Evolutionary conservation across 2,888 invertebrate species (phyloP), one percentile per base, ranked within the genome.

Genomic region (Chymomyza amoena): DNA sequence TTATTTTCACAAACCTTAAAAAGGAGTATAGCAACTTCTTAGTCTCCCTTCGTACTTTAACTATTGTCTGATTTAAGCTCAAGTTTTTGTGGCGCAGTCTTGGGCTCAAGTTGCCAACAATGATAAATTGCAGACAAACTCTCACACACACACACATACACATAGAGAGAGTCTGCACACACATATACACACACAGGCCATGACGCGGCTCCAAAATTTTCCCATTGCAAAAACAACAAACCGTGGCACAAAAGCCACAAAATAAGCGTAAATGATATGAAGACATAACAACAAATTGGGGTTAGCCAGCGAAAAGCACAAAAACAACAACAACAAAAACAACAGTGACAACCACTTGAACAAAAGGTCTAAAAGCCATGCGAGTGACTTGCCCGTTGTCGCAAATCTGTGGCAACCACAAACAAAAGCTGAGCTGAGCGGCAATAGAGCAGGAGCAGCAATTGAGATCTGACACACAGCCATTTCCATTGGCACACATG

Each of bases 231-330:
- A 20, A 51, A 51, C 28, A 32, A 60, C 60, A 66, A 66, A 28
- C 13, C n/a, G 54, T 18, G 9, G 54, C 18, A 18, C 32, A 54
- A 68, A 74, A 54, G 63, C 70, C 71, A 66, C 76, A 66, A 68
- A 73, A 68, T 73, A 73, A 76, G 70, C 69, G 73, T 78, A 71
- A 75, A 79, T 78, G 77, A 79, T 81, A 87, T 82, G 73, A 80
- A 82, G 85, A 85, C 75, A 74, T 83, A 78, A 75, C 76, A 76
- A 70, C 78, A 83, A 86, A 83, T 81, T 80, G 86, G 73, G 66
- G 68, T 52, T 68, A 68, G 73, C 68, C 70, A 50, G 69, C 57
- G 25, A 39, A 66, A 61, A 66, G 52, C 28, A 51, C 13, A 51
- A 45, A 50, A 28, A 57, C 13, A 32, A 61, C 61, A 73, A 32